Evolutionary conservation across 2,888 invertebrate genomes (phyloP), one percentile per base, ranked within the genome.

Genomic region (Monochamus alternatus): DNA sequence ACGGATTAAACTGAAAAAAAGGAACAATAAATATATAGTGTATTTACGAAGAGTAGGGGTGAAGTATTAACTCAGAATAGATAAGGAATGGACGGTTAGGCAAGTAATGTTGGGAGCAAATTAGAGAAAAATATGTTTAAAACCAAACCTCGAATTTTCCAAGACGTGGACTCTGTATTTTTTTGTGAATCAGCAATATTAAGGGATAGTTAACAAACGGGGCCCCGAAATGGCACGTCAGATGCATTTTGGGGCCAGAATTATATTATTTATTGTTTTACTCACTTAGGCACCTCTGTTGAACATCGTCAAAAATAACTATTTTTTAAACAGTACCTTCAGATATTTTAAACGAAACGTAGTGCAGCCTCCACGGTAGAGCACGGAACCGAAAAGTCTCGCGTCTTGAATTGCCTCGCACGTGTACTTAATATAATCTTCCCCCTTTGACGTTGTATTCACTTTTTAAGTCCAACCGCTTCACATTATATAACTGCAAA

Each of bases 161-260:
- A 67, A 31, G 67, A 67, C 62, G 73, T 72, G 60, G 70, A 77
- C 77, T 75, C 63, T 14, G 62, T 64, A 66, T 73, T 73, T 75
- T 66, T 62, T 67, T 73, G 73, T 66, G 63, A 73, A 77, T 67
- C 81, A 80, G 80, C 81, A 81, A 81, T 82, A 80, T 70, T 76
- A 76, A 77, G 76, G 68, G 68, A 77, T 79, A 83, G 83, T 78
- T 82, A 81, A 82, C 80, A 74, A 72, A 73, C 31, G 31, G n/a
- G 83, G 83, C 81, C 81, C 81, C 82, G 78, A 78, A 76, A 75
- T 79, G 80, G 68, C 59, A 44, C 22, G 10, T 10, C 51, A 38
- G 22, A 9, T 30, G 62, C 78, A 77, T 81, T 81, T 81, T 78
- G 82, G 82, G 78, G 82, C 83, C 82, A 52, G 63, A 73, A 77